Evolutionary conservation across 2,797 vertebrate species (phyloP).

Genomic region (Masticophis lateralis): DNA sequence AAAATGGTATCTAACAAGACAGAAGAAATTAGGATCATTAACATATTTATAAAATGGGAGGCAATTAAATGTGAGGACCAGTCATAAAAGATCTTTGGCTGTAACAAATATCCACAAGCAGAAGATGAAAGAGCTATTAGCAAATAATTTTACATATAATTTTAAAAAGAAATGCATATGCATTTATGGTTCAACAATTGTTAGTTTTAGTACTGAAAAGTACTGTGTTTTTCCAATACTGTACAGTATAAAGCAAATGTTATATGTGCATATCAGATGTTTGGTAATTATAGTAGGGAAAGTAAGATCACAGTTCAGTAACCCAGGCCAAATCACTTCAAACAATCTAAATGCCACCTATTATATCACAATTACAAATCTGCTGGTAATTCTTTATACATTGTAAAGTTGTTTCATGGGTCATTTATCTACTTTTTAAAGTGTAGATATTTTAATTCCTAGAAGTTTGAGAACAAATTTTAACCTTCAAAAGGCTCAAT

Average conservation of each 20-base stretch:
- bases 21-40: not conserved
- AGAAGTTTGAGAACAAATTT: not conserved
- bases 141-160: not conserved
- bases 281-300: conserved; percentile 4
- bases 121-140: not conserved
- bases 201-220: not conserved
- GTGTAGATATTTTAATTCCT: not conserved
- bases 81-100: not conserved
- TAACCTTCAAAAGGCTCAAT: not conserved
- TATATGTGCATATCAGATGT: not conserved
- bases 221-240: not conserved
- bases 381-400: not conserved
- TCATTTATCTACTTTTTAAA: not conserved
- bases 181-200: not conserved
- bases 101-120: not conserved
- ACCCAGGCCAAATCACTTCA: not conserved
- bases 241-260: conserved; percentile 4
- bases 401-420: not conserved
- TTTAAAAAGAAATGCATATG: not conserved
- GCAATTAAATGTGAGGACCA: not conserved
- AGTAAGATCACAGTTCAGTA: conserved; percentile 7
- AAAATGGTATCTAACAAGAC: not conserved
- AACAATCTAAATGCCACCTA: not conserved
- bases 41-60: not conserved
- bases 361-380: not conserved